phyloP scores from a whole-genome alignment of 2,113 vertebrate species.

The Actenoides hombroni region DNA sequence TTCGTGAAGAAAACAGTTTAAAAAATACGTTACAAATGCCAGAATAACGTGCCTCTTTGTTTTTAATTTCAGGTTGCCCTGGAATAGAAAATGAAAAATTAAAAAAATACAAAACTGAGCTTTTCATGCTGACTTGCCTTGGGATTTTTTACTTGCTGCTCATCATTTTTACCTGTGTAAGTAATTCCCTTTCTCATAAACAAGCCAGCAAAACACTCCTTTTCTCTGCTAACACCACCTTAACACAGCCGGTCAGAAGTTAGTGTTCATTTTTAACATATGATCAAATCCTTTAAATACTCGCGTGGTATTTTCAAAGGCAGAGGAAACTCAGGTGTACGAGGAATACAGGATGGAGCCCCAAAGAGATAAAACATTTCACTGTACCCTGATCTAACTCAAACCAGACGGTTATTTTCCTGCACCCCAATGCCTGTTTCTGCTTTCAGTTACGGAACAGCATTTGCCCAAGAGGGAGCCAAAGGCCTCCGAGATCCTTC shows the following conservation, averaged over 20 bases:
- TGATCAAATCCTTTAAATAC: neutral
- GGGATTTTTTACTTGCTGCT: slow-evolving; percentile 77
- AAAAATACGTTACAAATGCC: neutral
- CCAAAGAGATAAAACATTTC: neutral
- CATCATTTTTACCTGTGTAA: slow-evolving; percentile 81
- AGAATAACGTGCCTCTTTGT: neutral
- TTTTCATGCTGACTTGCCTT: slow-evolving; percentile 71
- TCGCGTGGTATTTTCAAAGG: neutral
- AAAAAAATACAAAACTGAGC: slow-evolving; percentile 69
- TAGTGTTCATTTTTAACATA: neutral
- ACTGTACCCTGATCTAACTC: neutral
- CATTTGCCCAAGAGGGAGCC: neutral
- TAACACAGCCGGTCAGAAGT: neutral
- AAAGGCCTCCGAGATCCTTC: neutral
- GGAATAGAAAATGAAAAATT: slow-evolving; percentile 34
- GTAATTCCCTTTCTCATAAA: slow-evolving; percentile 32
- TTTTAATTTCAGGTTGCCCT: slow-evolving; percentile 70
- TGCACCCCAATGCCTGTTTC: neutral
- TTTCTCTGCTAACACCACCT: neutral
- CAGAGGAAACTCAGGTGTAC: neutral
- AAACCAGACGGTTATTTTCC: neutral
- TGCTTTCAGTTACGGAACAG: neutral
- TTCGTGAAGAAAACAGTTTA: neutral
- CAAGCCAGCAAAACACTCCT: neutral
- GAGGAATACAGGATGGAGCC: neutral